Evolutionary conservation across 2,888 invertebrate genomes (phyloP), one percentile per base, ranked within the genome.

Genomic region (Druceiella hillmani): DNA sequence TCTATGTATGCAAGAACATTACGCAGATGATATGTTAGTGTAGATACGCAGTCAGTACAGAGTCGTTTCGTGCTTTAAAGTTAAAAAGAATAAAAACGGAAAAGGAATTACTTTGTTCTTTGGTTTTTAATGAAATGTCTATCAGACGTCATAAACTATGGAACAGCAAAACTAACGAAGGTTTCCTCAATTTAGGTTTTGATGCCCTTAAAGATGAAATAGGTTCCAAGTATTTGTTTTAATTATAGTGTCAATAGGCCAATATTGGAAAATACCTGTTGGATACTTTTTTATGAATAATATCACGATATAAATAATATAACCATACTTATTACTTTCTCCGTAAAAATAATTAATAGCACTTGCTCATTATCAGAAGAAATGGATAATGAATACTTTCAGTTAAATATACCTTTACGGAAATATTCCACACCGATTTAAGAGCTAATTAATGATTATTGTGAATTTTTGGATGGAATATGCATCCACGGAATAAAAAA

Each of bases 251-350:
- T 36, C 36, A n/a, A 33, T 53, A 12, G 53, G 51, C 38, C 42
- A 41, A 26, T 29, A 30, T 2, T 52, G 54, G 53, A 52, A 53
- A 42, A 37, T 54, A 11, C 53, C 51, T 12, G 30, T 52, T 11
- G 49, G 43, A 4, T 53, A 52, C 42, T 53, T 51, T 36, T 41
- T 52, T 17, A 44, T 46, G 7, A 35, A 44, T 29, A 45, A 50
- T 9, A 26, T 53, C 9, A 22, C 9, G 17, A 38, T 3, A 30
- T 32, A 11, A 27, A 30, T 12, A 26, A 33, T 27, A 15, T 41
- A 7, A 20, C 24, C 14, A 38, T 32, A 32, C 15, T 25, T 32
- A 25, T 24, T 12, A 32, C 22, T 22, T 31, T 25, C 11, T 31
- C 32, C 5, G 32, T 40, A 10, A 16, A 17, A 17, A 20, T 38